Conservation (phyloP, 2,888 invertebrate species). For the Chalcosyrphus nemorum region DNA sequence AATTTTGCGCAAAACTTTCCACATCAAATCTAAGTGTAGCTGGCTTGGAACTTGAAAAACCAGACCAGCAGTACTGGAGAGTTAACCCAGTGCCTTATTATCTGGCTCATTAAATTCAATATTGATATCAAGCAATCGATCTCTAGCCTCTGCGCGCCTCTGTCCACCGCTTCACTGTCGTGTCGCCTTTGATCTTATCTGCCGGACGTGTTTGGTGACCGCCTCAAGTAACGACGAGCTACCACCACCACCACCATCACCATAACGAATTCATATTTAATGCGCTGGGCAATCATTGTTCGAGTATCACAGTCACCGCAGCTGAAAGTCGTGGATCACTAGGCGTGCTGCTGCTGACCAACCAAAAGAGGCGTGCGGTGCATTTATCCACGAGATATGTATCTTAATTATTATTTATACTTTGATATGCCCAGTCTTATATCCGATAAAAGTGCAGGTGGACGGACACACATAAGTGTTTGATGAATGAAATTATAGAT, state of each 20-base stretch:
- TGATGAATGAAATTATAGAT: constrained; percentile 42
- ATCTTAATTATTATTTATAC: constrained; percentile 59
- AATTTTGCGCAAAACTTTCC: constrained; percentile 1
- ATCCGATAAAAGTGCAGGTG: constrained; percentile 43
- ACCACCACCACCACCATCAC: not conserved
- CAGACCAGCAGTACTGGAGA: constrained; percentile 19
- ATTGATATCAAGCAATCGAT: constrained; percentile 66
- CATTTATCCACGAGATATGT: constrained; percentile 53
- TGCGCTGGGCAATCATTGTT: constrained; percentile 33
- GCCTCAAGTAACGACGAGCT: constrained; percentile 41
- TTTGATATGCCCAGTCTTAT: constrained; percentile 3
- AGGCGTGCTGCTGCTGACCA: constrained; percentile 10
- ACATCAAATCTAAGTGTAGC: not conserved
- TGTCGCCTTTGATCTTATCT: constrained; percentile 58
- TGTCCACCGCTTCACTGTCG: not conserved
- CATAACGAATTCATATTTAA: constrained; percentile 55
- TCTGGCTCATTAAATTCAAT: constrained; percentile 69
- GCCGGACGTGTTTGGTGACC: constrained; percentile 56
- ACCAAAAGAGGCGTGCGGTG: constrained; percentile 17
- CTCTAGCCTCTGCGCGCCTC: not conserved
- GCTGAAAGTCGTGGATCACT: constrained; percentile 8
- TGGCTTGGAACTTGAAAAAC: constrained; percentile 46
- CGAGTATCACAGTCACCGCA: constrained; percentile 31
- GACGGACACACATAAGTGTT: constrained; percentile 30
- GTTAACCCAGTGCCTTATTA: constrained; percentile 71